A percentile compares a stretch with the other conserved stretches of the same genome.
phyloP scores from a whole-genome alignment of 2,888 invertebrate genomes.

The Drosophila anceps region DNA sequence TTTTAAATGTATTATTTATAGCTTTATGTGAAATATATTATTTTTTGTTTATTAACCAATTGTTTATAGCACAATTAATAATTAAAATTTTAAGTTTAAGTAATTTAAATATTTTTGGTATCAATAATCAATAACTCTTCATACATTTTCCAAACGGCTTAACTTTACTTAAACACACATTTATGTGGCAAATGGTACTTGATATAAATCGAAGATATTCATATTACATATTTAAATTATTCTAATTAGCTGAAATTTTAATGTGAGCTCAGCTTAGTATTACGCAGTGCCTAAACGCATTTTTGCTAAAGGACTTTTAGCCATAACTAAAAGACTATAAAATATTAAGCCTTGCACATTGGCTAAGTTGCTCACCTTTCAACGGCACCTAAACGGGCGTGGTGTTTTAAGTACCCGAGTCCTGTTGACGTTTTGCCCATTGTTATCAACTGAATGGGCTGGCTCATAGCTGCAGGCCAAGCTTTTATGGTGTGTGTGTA shows the following conservation, averaged over 20 bases:
- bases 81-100: too few species aligned
- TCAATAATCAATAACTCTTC: too few species aligned
- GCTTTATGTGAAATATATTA: too few species aligned
- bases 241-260: not conserved
- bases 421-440: constrained; percentile 54
- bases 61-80: too few species aligned
- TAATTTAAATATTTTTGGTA: too few species aligned
- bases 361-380: not conserved
- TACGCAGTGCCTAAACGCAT: not conserved
- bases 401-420: constrained; percentile 47
- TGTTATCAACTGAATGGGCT: constrained; percentile 68
- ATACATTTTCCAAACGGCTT: too few species aligned
- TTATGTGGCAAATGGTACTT: not conserved
- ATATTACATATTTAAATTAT: not conserved
- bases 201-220: not conserved
- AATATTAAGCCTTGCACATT: not conserved
- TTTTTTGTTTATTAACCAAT: too few species aligned
- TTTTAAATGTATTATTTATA: too few species aligned
- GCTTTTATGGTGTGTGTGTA: constrained; percentile 14
- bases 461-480: constrained; percentile 36
- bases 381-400: constrained; percentile 17
- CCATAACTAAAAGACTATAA: constrained; percentile 9
- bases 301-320: not conserved
- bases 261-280: not conserved
- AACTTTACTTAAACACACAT: not conserved